Conservation (phyloP, 2,797 vertebrate species). For the Brachymystax lenok region DNA sequence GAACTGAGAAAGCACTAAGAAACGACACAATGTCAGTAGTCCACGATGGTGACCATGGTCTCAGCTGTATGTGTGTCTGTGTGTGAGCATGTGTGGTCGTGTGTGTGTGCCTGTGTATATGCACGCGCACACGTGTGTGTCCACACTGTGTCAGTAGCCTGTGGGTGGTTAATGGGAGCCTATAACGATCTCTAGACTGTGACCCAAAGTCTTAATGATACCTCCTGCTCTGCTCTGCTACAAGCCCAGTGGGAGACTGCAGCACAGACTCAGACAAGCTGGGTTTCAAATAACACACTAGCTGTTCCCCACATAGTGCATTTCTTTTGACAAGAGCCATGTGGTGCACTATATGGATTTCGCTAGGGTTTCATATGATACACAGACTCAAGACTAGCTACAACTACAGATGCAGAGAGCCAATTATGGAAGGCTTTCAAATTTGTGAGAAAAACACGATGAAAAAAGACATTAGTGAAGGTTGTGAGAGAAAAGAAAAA, state of each 20-base stretch:
- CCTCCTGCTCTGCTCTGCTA: neutral
- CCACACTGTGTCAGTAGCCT: neutral
- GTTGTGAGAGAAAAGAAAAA: neutral
- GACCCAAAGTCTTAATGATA: neutral
- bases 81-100: neutral
- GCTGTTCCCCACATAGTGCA: neutral
- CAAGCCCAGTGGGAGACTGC: neutral
- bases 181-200: neutral
- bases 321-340: neutral
- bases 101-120: neutral
- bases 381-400: neutral
- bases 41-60: neutral
- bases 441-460: neutral
- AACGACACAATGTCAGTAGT: neutral
- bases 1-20: too few species aligned
- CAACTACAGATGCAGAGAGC: neutral
- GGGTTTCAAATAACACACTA: neutral
- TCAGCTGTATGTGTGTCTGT: neutral
- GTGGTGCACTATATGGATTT: neutral
- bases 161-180: neutral
- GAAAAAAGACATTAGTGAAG: neutral
- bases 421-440: neutral
- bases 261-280: neutral
- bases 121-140: neutral
- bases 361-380: neutral